Base-by-base conservation (phyloP, 2,797 vertebrate species). In the Urosaurus nigricauda region DNA sequence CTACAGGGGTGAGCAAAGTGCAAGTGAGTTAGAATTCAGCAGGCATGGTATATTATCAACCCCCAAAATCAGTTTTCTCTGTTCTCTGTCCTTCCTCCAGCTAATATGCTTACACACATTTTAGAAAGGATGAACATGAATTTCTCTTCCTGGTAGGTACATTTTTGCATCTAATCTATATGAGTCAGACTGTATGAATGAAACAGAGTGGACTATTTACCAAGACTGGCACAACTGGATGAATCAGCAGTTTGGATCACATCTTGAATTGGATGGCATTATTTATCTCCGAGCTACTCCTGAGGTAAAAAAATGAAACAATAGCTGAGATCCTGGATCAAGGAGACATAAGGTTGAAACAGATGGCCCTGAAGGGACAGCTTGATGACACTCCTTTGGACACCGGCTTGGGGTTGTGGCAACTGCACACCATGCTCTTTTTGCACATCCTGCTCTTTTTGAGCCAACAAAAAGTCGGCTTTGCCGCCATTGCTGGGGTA, bases 201-300 rank as follows among this genome's bases (percentile, higher is more conserved):
- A 99, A 89, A 98, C 98, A 0, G 98, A 99, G 63, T 99, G 99
- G 99, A 97, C 98, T 0, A 93, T 99, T 92, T 99, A 99, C 94
- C 98, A 99, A 95, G 98, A 99, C 95, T 98, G 98, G 98, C 99
- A 99, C 24, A 94, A 98, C 87, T 99, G 98, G 97, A 95, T 97
- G 94, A 96, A 98, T 94, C 96, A 92, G 79, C 98, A 98, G 91
- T 99, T 98, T 91, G 98, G 98, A 68, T 97, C 97, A 29, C 96
- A 97, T 90, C 97, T 99, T 32, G 93, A 96, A 19, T 95, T 99
- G 89, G 98, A 99, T 70, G 98, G 98, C 70, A 98, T 99, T 91
- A 97, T 99, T 96, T 99, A 99, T 95, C 98, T 99, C 88, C 96
- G 98, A 96, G 98, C 98, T 21, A 93, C 96, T 88, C 98, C 99